Percentiles rank a stretch among this genome's conserved stretches.
phyloP scores from a whole-genome alignment of 2,113 vertebrate species.

The Notechis scutatus region DNA sequence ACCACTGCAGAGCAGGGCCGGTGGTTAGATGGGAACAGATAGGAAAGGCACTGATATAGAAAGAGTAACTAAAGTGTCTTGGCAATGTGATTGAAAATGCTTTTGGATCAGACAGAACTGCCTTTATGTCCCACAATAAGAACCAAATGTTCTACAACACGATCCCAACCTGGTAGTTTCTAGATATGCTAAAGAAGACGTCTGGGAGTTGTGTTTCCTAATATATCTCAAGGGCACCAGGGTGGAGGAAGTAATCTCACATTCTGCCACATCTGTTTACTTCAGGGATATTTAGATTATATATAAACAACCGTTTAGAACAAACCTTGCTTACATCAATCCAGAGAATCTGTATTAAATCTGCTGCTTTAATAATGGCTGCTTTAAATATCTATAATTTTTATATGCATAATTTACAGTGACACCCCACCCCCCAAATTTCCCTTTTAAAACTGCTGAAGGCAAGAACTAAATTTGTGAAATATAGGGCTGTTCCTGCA shows the following conservation, averaged over 20 bases:
- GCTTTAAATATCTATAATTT: constrained; percentile 36
- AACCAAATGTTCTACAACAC: neutral
- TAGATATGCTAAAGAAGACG: neutral
- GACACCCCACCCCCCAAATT: neutral
- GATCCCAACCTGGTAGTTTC: neutral
- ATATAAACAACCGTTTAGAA: constrained; percentile 25
- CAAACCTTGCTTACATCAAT: constrained; percentile 34
- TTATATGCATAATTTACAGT: constrained; percentile 31
- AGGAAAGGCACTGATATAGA: neutral
- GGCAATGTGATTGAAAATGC: neutral
- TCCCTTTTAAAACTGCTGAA: constrained; percentile 39
- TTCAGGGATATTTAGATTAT: neutral
- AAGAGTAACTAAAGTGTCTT: neutral
- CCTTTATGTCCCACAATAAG: neutral
- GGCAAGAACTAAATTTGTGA: constrained; percentile 36
- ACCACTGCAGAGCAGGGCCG: neutral
- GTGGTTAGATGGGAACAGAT: neutral
- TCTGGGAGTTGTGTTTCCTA: neutral
- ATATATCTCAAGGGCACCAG: neutral
- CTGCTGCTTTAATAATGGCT: constrained; percentile 14
- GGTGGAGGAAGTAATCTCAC: neutral
- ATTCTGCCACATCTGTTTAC: neutral
- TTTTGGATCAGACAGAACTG: neutral
- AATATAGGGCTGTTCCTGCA: constrained; percentile 30
- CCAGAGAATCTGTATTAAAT: constrained; percentile 37